phyloP scores from a whole-genome alignment of 1,140 invertebrate genomes.

The Zaprionus taronus region DNA sequence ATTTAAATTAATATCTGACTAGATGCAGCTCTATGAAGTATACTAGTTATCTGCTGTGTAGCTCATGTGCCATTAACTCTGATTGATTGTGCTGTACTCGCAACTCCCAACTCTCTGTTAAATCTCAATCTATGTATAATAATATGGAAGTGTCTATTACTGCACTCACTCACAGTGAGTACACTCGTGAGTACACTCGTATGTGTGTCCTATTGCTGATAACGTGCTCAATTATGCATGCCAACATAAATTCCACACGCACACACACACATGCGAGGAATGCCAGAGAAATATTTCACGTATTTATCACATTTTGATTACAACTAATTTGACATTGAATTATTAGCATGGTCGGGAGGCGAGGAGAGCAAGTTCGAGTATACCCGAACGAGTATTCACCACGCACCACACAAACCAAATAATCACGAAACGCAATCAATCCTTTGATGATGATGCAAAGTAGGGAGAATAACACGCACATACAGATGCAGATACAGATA shows the following conservation, averaged over 20 bases:
- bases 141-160: background rate
- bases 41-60: background rate
- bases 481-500: constrained; percentile 25
- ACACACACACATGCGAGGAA: constrained; percentile 9
- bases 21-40: background rate
- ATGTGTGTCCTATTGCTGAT: constrained; percentile 2
- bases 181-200: background rate
- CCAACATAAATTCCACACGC: constrained; percentile 47
- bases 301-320: constrained; percentile 75
- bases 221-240: constrained; percentile 46
- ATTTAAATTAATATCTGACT: background rate
- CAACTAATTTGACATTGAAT: constrained; percentile 80
- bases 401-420: constrained; percentile 33
- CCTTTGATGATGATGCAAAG: constrained; percentile 56
- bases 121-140: background rate
- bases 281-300: constrained; percentile 61
- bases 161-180: background rate
- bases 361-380: background rate
- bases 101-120: background rate
- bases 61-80: background rate
- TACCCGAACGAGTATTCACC: background rate
- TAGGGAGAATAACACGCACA: constrained; percentile 8
- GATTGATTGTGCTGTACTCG: background rate
- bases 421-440: constrained; percentile 76
- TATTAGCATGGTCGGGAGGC: constrained; percentile 52